These are phyloP conservation scores for Drosophila birchii DNA, from an alignment of 2,888 invertebrate species.

Conservation along the genomic window DNA sequence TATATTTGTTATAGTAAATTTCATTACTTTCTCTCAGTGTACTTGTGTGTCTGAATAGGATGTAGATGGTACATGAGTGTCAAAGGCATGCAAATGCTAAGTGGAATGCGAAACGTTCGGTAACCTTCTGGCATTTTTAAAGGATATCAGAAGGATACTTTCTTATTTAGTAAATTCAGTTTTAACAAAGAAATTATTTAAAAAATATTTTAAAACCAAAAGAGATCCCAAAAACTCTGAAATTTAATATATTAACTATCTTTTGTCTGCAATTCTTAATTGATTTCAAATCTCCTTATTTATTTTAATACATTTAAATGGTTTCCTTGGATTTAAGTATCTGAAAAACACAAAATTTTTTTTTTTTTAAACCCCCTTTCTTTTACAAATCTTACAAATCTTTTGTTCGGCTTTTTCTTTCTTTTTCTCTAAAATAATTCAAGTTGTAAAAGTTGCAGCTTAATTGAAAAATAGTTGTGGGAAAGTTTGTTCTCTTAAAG, in stretches of 20 bases:
- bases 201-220: neutral
- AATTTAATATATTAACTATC: neutral
- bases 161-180: neutral
- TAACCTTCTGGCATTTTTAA: neutral
- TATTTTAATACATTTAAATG: neutral
- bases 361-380: neutral
- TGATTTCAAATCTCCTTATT: neutral
- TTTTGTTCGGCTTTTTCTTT: neutral
- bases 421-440: neutral
- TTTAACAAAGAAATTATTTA: neutral
- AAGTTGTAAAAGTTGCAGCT: neutral
- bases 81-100: conserved; percentile 8
- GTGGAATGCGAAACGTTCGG: conserved; percentile 5
- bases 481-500: neutral
- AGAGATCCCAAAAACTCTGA: neutral
- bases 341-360: neutral
- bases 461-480: conserved; percentile 5
- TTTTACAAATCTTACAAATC: neutral
- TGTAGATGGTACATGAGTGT: conserved; percentile 1
- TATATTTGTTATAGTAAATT: neutral
- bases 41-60: conserved; percentile 3
- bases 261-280: accelerated
- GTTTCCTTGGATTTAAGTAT: neutral
- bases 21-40: neutral
- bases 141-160: neutral